Evolutionary conservation across 2,888 invertebrate species (phyloP).

Genomic region (Drosophila fungiperda): DNA sequence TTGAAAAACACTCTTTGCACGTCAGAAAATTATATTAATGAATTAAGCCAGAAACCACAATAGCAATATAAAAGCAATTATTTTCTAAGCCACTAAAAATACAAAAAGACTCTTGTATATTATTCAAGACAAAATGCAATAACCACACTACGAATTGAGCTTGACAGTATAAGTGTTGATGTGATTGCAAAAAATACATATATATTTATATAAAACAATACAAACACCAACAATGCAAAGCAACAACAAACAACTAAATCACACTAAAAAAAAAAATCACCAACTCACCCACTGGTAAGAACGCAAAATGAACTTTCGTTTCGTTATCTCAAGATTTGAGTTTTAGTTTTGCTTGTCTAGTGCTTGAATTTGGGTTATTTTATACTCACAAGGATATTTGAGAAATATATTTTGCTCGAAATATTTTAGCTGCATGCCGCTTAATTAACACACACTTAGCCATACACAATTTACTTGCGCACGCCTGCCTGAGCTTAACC

Average conservation of each 20-base stretch:
- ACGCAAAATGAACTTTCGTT: constrained; percentile 71
- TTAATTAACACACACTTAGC: constrained; percentile 46
- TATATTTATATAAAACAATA: constrained; percentile 39
- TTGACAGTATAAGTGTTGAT: constrained; percentile 54
- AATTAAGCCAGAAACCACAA: constrained; percentile 26
- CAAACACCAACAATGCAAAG: constrained; percentile 45
- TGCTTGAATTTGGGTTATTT: constrained; percentile 10
- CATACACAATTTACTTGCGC: constrained; percentile 43
- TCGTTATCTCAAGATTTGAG: constrained; percentile 31
- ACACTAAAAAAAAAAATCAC: constrained; percentile 37
- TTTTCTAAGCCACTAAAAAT: constrained; percentile 12
- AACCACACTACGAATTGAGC: constrained; percentile 70
- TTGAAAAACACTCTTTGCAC: constrained; percentile 38
- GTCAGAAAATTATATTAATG: constrained; percentile 31
- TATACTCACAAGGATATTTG: constrained; percentile 3
- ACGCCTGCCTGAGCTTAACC: constrained; percentile 39
- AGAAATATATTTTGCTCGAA: constrained; percentile 1
- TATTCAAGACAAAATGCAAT: constrained; percentile 51
- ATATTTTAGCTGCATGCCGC: constrained; percentile 52
- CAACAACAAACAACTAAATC: constrained; percentile 35
- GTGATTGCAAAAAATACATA: constrained; percentile 36
- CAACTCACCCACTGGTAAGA: constrained; percentile 71
- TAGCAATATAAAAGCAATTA: constrained; percentile 14
- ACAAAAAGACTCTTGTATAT: constrained; percentile 48
- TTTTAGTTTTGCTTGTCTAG: constrained; percentile 28